Evolutionary conservation across 1,140 invertebrate species (phyloP).

Genomic region (Argopecten irradians): DNA sequence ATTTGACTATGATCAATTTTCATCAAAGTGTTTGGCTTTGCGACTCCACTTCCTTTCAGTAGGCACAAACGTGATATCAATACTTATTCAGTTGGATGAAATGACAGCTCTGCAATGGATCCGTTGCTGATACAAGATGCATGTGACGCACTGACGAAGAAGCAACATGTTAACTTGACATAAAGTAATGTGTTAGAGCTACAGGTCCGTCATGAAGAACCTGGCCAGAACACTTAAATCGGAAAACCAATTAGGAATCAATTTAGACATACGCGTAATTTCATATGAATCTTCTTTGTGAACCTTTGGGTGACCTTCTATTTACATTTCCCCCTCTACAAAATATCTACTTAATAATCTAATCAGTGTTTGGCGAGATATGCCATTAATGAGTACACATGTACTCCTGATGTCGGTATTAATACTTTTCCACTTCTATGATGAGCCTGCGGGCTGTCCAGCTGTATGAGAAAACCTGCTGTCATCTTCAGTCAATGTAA

Average conservation of each 20-base stretch:
- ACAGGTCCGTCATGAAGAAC: background rate
- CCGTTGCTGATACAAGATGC: no score
- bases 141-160: no score
- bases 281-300: background rate
- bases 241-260: background rate
- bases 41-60: no score
- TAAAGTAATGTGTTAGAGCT: no score
- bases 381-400: background rate
- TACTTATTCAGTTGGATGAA: no score
- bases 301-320: background rate
- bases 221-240: background rate
- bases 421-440: background rate
- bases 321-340: background rate
- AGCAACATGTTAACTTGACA: no score
- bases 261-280: background rate
- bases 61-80: no score
- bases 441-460: background rate
- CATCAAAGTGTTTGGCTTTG: no score
- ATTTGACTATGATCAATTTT: no score
- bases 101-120: no score
- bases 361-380: background rate
- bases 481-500: background rate
- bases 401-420: background rate
- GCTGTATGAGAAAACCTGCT: background rate
- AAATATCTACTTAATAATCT: constrained; percentile 1